Evolutionary conservation across 2,113 vertebrate species (phyloP).

Genomic region (Chaetops frenatus): DNA sequence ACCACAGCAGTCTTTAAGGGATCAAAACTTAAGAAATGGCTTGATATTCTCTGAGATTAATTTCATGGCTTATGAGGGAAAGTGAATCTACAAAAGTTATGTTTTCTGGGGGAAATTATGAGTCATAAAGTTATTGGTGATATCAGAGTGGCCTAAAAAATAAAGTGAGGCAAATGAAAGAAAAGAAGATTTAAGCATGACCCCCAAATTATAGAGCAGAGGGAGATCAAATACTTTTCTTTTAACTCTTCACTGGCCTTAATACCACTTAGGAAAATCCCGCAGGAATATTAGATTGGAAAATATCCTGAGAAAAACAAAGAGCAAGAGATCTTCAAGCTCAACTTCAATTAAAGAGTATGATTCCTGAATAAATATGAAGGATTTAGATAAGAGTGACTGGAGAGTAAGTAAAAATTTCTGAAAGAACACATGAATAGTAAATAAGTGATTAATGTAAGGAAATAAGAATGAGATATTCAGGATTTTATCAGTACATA

Average conservation of each 20-base stretch:
- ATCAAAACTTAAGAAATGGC: not conserved
- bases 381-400: not conserved
- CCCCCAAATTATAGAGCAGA: not conserved
- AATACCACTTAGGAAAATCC: not conserved
- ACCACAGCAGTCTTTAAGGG: not conserved
- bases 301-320: not conserved
- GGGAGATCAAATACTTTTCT: not conserved
- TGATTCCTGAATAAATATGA: constrained; percentile 22
- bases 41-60: not conserved
- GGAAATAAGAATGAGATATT: not conserved
- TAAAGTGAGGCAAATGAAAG: not conserved
- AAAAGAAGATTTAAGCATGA: not conserved
- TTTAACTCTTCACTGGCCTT: not conserved
- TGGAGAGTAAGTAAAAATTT: not conserved
- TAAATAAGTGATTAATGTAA: not conserved
- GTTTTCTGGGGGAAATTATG: not conserved
- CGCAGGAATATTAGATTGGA: not conserved
- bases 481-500: not conserved
- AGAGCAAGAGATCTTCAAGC: not conserved
- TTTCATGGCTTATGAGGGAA: not conserved
- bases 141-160: not conserved
- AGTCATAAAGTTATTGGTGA: not conserved
- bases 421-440: not conserved
- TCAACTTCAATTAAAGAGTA: not conserved
- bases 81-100: not conserved